phyloP scores from a whole-genome alignment of 2,113 vertebrate species.

The Microcebus murinus region DNA sequence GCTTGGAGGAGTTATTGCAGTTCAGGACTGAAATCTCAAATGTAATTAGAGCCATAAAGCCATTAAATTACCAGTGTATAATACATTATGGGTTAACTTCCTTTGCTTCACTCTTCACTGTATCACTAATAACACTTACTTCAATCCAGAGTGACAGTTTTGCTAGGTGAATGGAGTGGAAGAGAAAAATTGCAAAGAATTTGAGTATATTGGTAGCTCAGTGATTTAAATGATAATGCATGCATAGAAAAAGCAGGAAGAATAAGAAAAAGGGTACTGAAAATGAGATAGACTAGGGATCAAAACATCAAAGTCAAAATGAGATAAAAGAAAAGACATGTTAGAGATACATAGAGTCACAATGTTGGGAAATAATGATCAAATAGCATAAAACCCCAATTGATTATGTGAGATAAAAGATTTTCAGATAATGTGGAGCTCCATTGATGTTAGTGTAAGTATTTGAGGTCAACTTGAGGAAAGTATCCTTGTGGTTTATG shows the following conservation, averaged over 20 bases:
- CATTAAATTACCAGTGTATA: neutral
- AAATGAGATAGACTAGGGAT: neutral
- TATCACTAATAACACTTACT: neutral
- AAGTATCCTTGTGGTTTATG: neutral
- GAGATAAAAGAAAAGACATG: neutral
- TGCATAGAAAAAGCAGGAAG: neutral
- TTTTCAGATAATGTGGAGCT: neutral
- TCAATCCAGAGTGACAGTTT: neutral
- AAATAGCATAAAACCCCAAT: neutral
- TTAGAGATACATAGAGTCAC: neutral
- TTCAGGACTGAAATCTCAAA: neutral
- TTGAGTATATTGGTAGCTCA: neutral
- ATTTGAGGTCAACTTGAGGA: neutral
- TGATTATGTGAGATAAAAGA: neutral
- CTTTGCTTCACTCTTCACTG: neutral
- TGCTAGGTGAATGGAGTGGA: neutral
- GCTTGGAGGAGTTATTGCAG: neutral
- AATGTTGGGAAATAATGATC: neutral
- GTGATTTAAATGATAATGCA: neutral
- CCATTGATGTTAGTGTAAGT: neutral
- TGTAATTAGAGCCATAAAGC: neutral
- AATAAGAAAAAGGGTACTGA: neutral
- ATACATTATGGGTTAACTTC: neutral
- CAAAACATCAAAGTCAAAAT: neutral
- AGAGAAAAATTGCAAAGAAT: neutral